Evolutionary conservation across 2,888 invertebrate species (phyloP).

Genomic region (Spialia ferax): DNA sequence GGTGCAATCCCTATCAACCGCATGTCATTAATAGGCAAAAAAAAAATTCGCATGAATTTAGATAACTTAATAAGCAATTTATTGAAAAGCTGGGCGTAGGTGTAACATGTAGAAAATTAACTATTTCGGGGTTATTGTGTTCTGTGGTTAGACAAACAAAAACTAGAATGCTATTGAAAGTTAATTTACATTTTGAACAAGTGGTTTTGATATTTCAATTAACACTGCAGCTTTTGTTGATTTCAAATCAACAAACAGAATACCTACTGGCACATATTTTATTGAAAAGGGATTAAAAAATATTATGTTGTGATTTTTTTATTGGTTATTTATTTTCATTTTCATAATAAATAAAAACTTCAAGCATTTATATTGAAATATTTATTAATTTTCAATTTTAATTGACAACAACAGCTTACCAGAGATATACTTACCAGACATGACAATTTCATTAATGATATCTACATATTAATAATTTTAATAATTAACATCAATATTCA

Average conservation of each 20-base stretch:
- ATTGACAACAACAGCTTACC: slow-evolving; percentile 31
- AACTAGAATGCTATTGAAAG: slow-evolving; percentile 25
- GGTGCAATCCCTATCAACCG: too few relatives aligned
- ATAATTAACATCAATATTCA: too few relatives aligned
- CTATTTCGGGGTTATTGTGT: slow-evolving; percentile 11
- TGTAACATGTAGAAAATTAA: slow-evolving; percentile 4
- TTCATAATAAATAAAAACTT: background rate
- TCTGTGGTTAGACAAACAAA: slow-evolving; percentile 16
- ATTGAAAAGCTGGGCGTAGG: background rate
- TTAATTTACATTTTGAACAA: slow-evolving; percentile 30
- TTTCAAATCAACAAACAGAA: background rate
- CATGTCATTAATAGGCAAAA: too few relatives aligned
- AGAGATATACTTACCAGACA: background rate
- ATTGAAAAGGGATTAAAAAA: too few relatives aligned
- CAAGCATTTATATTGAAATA: slow-evolving; percentile 17
- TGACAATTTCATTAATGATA: background rate
- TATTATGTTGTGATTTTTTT: too few relatives aligned
- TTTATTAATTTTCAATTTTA: slow-evolving; percentile 25
- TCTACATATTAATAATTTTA: too few relatives aligned
- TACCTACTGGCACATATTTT: too few relatives aligned
- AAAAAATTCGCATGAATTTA: background rate
- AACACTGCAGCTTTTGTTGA: slow-evolving; percentile 7
- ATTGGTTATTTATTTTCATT: too few relatives aligned
- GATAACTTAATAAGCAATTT: background rate
- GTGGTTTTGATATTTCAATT: slow-evolving; percentile 20